Base-by-base conservation (phyloP, 2,797 vertebrate genomes). In the Acrossocheilus wenchowensis region DNA sequence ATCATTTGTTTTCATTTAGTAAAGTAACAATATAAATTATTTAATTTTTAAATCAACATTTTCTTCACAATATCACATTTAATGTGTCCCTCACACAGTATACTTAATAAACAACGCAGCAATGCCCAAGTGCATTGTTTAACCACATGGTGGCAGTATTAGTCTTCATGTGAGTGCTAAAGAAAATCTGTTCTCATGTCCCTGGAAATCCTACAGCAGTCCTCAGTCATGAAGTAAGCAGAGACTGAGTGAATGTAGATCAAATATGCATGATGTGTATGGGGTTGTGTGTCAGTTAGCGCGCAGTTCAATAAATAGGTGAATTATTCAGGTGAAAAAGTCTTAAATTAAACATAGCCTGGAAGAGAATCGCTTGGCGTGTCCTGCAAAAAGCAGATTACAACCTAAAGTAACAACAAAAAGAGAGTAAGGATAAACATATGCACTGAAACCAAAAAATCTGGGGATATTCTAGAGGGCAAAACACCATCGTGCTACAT, bases 111-210 rank as follows among this genome's bases (percentile, higher is more conserved):
- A 34, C 23, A 48, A 23, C 7, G 19, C 26, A 57, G 52, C 7
- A 52, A 48, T n/a, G 30, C 3, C 6, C 2, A 69, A 15, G 23
- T 62, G 6, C 17, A 1, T 8, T 1, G n/a, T 88, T 66, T 34
- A 14, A 72, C 85, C 91, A 90, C 91, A 86, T 88, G 91, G 66
- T 78, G 90, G 88, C 89, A 90, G 85, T 90, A 50, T 90, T 86
- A 84, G 81, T 41, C 90, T 84, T 87, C 52, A 73, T 78, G 52
- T 85, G 52, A 77, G 77, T 10, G 23, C 82, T 72, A 17, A 4
- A 19, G 57, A 30, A 69, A 45, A 2, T 21, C 69, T 0, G 34
- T 79, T 26, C 62, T 68, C 19, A 0, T 30, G 43, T 52, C 11
- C 19, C 52, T 77, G 45, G 23, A 45, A 84, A 52, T 52, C 6